These are phyloP conservation scores for Acleris cristana DNA, from an alignment of 2,888 invertebrate species.

Conservation along the genomic window DNA sequence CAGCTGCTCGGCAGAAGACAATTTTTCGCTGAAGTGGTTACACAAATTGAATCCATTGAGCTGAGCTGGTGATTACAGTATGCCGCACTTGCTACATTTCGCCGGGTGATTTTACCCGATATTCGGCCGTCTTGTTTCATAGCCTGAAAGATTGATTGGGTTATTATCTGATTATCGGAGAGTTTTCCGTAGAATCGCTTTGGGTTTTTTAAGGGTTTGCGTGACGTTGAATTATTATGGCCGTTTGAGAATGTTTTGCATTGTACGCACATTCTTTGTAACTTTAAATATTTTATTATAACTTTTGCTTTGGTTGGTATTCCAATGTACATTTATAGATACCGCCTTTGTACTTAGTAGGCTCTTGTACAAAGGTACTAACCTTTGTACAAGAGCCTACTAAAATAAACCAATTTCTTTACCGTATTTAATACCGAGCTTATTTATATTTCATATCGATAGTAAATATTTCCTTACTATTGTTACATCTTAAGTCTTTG, in stretches of 20 bases:
- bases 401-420: no score
- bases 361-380: no score
- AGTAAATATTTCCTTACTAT: neutral
- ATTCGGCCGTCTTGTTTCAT: constrained; percentile 34
- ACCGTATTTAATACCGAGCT: neutral
- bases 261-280: no score
- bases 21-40: constrained; percentile 80
- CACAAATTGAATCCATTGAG: constrained; percentile 76
- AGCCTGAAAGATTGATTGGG: constrained; percentile 29
- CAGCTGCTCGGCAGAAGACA: constrained; percentile 74
- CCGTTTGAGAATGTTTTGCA: no score
- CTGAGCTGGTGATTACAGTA: constrained; percentile 63
- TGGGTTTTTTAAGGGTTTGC: neutral
- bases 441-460: neutral
- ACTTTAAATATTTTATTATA: no score
- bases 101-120: constrained; percentile 32
- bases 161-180: constrained; percentile 24
- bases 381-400: no score
- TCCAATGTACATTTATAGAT: no score
- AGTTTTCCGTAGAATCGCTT: neutral
- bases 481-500: neutral
- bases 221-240: neutral
- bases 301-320: no score
- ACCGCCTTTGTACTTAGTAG: no score
- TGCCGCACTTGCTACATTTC: constrained; percentile 46